phyloP scores from a whole-genome alignment of 2,888 invertebrate genomes.

The Tholera decimalis region DNA sequence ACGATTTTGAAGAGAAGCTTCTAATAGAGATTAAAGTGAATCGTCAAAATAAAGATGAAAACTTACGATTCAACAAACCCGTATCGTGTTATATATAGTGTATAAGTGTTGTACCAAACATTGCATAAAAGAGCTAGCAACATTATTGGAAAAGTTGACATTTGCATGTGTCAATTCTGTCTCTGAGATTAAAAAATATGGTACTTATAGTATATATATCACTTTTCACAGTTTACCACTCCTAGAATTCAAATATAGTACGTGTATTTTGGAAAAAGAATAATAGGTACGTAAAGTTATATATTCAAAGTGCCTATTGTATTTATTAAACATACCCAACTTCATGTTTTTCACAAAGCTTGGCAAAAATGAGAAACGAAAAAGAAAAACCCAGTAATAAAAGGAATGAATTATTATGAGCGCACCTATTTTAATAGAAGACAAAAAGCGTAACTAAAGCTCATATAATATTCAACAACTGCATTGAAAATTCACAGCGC shows the following conservation, averaged over 20 bases:
- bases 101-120: too few relatives aligned
- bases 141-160: too few relatives aligned
- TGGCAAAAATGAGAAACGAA: neutral
- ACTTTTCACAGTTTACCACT: too few relatives aligned
- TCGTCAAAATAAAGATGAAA: too few relatives aligned
- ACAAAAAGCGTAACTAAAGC: conserved; percentile 62
- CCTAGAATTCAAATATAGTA: neutral
- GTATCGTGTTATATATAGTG: too few relatives aligned
- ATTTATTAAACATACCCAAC: conserved; percentile 11
- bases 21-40: too few relatives aligned
- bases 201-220: too few relatives aligned
- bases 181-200: too few relatives aligned
- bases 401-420: conserved; percentile 9
- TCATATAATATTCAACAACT: conserved; percentile 64
- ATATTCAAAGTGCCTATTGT: neutral
- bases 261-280: neutral
- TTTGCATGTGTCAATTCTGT: too few relatives aligned
- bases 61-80: too few relatives aligned
- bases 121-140: too few relatives aligned
- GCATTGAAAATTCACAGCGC: conserved; percentile 63
- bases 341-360: conserved; percentile 22
- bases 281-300: conserved; percentile 11
- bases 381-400: conserved; percentile 17
- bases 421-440: conserved; percentile 36
- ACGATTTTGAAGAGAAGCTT: too few relatives aligned